Conservation (phyloP, 2,888 invertebrate species). For the Odontomyia ornata region DNA sequence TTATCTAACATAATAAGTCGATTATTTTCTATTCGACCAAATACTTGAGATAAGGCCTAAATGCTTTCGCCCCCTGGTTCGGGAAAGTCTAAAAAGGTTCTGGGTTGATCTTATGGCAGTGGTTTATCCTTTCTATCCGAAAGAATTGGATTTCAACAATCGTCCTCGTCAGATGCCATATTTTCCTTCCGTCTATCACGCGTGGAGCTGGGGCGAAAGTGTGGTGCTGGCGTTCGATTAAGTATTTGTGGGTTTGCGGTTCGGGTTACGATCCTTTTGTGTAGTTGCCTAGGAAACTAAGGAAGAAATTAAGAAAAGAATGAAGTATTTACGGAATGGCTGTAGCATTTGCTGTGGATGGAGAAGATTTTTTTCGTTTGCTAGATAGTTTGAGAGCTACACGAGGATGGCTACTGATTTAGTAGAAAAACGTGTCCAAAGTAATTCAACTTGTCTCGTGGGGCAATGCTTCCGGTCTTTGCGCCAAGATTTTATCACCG, state of each 20-base stretch:
- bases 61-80: not conserved
- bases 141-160: not conserved
- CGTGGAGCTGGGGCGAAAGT: not conserved
- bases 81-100: not conserved
- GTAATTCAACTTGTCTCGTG: not conserved
- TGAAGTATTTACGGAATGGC: not conserved
- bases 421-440: not conserved
- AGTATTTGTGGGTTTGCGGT: not conserved
- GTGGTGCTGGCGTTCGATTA: not conserved
- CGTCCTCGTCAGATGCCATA: not conserved
- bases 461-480: not conserved
- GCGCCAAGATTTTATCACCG: not conserved
- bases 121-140: not conserved
- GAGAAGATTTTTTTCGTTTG: not conserved
- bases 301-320: not conserved
- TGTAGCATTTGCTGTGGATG: not conserved
- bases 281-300: not conserved
- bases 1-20: slow-evolving; percentile 24
- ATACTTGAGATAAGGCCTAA: not conserved
- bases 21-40: not conserved
- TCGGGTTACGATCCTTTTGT: not conserved
- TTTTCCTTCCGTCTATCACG: not conserved
- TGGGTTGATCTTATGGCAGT: not conserved
- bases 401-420: not conserved
- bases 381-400: not conserved